Evolutionary conservation across 2,113 vertebrate genomes (phyloP).

Genomic region (Lontra canadensis): DNA sequence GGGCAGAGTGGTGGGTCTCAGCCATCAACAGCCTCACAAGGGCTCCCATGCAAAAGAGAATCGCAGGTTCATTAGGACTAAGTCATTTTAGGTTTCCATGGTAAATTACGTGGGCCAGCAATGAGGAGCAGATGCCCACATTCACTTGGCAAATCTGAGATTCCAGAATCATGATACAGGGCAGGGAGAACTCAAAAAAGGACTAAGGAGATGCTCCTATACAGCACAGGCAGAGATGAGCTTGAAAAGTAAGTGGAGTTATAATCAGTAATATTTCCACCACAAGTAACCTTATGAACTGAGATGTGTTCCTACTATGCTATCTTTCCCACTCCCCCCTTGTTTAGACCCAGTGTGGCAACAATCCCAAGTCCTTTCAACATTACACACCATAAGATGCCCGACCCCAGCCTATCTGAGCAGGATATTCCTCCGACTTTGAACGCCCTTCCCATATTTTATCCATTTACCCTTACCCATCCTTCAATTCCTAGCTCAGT

Average conservation of each 20-base stretch:
- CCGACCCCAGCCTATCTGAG: too few relatives aligned
- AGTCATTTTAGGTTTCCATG: background rate
- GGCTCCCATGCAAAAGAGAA: background rate
- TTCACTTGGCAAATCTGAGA: background rate
- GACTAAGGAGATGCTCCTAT: background rate
- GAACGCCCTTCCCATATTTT: background rate
- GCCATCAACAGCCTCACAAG: background rate
- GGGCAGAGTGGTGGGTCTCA: background rate
- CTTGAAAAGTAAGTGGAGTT: background rate
- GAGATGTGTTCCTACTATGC: background rate
- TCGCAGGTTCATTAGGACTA: accelerated
- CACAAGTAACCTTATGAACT: background rate
- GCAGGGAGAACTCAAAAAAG: background rate
- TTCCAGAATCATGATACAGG: background rate
- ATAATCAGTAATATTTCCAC: background rate
- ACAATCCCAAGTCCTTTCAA: background rate
- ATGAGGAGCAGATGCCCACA: background rate
- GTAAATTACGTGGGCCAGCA: background rate
- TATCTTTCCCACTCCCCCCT: background rate
- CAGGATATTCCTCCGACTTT: background rate
- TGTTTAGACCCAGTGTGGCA: background rate
- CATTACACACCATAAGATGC: background rate
- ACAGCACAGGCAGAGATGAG: background rate
- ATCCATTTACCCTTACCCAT: background rate
- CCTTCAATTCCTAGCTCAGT: background rate